A percentile compares a stretch with the other conserved stretches of the same genome.
phyloP scores from a whole-genome alignment of 2,888 invertebrate species.

The Pyrrhosoma nymphula region DNA sequence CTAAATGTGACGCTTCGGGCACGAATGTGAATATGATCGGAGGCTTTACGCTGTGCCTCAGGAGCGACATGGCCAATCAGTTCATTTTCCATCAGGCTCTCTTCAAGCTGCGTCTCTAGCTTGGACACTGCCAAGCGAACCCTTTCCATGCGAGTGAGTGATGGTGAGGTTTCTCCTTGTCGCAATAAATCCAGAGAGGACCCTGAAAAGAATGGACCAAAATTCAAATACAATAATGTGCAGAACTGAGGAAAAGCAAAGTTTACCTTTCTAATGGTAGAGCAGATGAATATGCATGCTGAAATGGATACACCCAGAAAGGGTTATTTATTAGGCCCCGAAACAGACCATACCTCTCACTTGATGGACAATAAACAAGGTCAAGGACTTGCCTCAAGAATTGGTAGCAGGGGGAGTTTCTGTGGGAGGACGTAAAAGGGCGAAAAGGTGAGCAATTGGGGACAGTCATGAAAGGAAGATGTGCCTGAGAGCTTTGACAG shows the following conservation, averaged over 20 bases:
- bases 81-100: slow-evolving; percentile 80
- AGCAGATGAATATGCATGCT: no score
- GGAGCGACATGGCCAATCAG: slow-evolving; percentile 84
- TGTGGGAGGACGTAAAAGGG: no score
- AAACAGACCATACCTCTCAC: no score
- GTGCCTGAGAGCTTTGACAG: no score
- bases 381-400: no score
- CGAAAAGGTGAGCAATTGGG: no score
- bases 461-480: no score
- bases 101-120: slow-evolving; percentile 84
- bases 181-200: not conserved
- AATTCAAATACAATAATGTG: not conserved
- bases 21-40: slow-evolving; percentile 85
- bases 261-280: not conserved
- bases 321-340: no score
- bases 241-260: no score
- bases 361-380: no score
- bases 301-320: no score
- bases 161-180: not conserved
- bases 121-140: slow-evolving; percentile 79
- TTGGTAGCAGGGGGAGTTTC: no score
- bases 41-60: slow-evolving; percentile 80
- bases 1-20: slow-evolving; percentile 91
- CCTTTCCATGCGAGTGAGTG: slow-evolving; percentile 74
- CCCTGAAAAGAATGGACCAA: not conserved